Evolutionary conservation across 2,113 vertebrate genomes (phyloP).

Genomic region (Corynorhinus townsendii): DNA sequence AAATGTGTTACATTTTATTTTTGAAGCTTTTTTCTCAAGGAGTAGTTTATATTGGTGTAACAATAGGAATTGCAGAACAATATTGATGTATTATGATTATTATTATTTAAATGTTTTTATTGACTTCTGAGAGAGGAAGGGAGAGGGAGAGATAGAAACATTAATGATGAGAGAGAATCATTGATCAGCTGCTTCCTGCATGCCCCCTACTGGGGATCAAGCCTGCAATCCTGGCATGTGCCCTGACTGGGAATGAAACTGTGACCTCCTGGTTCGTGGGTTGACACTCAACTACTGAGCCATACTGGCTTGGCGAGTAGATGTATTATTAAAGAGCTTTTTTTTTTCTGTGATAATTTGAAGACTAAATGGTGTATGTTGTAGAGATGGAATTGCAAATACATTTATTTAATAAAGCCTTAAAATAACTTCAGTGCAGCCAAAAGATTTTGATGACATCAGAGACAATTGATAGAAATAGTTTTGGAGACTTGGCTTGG

Average conservation of each 20-base stretch:
- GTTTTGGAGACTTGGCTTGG: constrained; percentile 4
- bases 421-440: not conserved
- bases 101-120: too few species aligned
- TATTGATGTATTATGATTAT: not conserved
- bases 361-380: not conserved
- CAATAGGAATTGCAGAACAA: not conserved
- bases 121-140: too few species aligned
- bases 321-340: not conserved
- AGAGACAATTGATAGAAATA: not conserved
- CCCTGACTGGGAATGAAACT: too few species aligned
- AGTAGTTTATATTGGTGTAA: constrained; percentile 17
- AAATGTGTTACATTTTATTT: not conserved
- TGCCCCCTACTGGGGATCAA: too few species aligned
- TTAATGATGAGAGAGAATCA: too few species aligned
- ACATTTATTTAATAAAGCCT: not conserved
- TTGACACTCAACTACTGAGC: too few species aligned
- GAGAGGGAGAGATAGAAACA: too few species aligned
- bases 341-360: not conserved
- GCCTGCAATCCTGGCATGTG: too few species aligned
- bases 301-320: not conserved
- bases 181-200: too few species aligned
- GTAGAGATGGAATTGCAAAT: not conserved
- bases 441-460: not conserved
- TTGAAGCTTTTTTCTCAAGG: not conserved
- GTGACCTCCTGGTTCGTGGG: too few species aligned